Base-by-base conservation (phyloP, 2,113 vertebrate species). In the Ceyx margarethae region DNA sequence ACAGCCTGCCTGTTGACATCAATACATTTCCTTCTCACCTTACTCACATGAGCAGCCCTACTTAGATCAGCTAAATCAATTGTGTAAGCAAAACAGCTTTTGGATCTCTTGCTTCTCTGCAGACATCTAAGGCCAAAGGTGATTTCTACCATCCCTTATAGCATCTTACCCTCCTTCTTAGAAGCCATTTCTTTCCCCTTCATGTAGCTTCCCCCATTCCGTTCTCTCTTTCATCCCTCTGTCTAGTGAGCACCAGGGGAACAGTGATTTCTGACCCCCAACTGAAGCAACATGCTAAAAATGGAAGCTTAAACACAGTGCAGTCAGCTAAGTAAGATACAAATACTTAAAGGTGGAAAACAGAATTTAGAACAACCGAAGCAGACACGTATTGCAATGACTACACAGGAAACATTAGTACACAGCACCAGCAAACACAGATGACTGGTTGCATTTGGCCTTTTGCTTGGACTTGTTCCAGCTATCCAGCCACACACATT, bases 21-120 rank as follows among this genome's bases (percentile, higher is more conserved):
- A 94, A n/a, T 78, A 64, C 3, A 19, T 81, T 97, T 96, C 97
- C 96, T 95, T 87, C 68, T 91, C 91, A 91, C 93, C 84, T 95
- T 77, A 85, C 78, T 95, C 37, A 81, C 92, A 93, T 21, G 67
- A 87, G 56, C 40, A 80, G 65, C 76, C 57, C 53, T 74, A 20
- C 91, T 83, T 74, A 87, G 82, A 93, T 77, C 51, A 92, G 87
- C 65, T 58, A 91, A 72, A 79, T 40, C 58, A 48, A 12, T 51
- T 5, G 1, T 29, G 40, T 54, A 66, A 87, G 74, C 48, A 53
- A 85, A 95, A 56, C 16, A 50, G 53, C 26, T 82, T 89, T 74
- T 71, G 35, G 35, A 61, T n/a, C 6, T 69, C 64, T 68, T 73
- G 29, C n/a, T 62, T 74, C 84, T 80, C 86, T 74, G 75, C 51